Base-by-base conservation (phyloP, 2,888 invertebrate genomes). In the Formica aserva region DNA sequence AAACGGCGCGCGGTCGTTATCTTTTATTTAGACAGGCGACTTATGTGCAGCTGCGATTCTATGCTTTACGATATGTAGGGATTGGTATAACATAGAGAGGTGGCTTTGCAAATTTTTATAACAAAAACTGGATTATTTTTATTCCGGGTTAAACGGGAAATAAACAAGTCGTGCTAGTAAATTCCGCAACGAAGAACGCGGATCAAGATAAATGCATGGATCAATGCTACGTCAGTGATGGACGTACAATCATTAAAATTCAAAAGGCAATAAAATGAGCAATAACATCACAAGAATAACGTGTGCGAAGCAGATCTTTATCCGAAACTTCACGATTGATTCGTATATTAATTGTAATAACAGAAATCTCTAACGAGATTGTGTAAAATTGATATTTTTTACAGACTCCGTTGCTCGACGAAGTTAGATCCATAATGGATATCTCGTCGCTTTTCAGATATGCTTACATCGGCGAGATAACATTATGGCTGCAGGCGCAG, bases 361-460 rank as follows among this genome's bases (percentile, higher is more conserved):
- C 26, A 55, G 15, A 45, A 76, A 29, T 57, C 18, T 48, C 22
- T 66, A 67, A 67, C 32, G 62, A 26, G 45, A 48, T 22, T 22
- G 18, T 18, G 3, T 15, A 1, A 41, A 9, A 48, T 48, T 41
- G 22, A 13, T 41, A 22, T n/a, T 60, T 77, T 71, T 45, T 41
- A 0, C 13, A 29, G 48, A 63, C 26, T 29, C 22, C 4, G 55
- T 60, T 38, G 55, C 13, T 57, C 22, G 72, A 71, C 72, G 5
- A 60, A 60, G 32, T 78, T 60, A 13, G 18, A 57, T 3, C 45
- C 41, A 57, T 60, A 60, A 69, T 29, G 3, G n/a, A 60, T 69
- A 71, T 32, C 66, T 45, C 82, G 66, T 82, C 80, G 80, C 57
- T 77, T 66, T 76, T 81, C 81, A 63, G 48, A 65, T 32, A 26